These are phyloP conservation scores for Pyxicephalus adspersus DNA, from an alignment of 2,113 vertebrate species.

Conservation along the genomic window DNA sequence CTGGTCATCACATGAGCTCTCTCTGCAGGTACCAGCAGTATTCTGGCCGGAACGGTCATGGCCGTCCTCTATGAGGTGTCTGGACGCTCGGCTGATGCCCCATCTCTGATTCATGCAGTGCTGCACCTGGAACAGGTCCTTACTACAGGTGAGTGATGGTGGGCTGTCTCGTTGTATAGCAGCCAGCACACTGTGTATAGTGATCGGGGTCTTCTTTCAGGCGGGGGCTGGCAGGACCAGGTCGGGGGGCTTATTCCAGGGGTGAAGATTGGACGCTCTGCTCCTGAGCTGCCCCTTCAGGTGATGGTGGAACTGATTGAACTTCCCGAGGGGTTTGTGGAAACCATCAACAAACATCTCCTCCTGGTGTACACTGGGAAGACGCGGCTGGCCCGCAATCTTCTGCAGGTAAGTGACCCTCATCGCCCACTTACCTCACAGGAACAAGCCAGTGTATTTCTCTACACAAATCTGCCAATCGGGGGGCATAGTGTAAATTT, in stretches of 20 bases:
- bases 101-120: constrained; percentile 88
- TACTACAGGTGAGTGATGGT: constrained; percentile 80
- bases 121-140: constrained; percentile 92
- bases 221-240: constrained; percentile 97
- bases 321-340: constrained; percentile 72
- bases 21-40: constrained; percentile 91
- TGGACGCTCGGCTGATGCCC: constrained; percentile 70
- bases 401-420: constrained; percentile 83
- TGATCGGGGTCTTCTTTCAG: constrained; percentile 64
- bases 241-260: constrained; percentile 90
- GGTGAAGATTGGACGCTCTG: constrained; percentile 86
- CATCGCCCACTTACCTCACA: too few relatives aligned
- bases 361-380: constrained; percentile 94
- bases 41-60: constrained; percentile 88
- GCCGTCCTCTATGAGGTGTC: constrained; percentile 81
- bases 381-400: constrained; percentile 91
- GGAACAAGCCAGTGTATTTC: too few relatives aligned
- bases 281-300: constrained; percentile 79
- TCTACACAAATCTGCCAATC: too few relatives aligned
- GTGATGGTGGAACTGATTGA: constrained; percentile 83
- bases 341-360: constrained; percentile 81
- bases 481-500: too few relatives aligned
- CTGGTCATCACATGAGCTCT: background rate
- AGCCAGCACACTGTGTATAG: too few relatives aligned
- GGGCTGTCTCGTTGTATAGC: too few relatives aligned